Percentiles rank a stretch among this genome's conserved stretches.
Evolutionary conservation across 1,140 invertebrate species (phyloP).

Genomic region (Diplogasteroides magnus): DNA sequence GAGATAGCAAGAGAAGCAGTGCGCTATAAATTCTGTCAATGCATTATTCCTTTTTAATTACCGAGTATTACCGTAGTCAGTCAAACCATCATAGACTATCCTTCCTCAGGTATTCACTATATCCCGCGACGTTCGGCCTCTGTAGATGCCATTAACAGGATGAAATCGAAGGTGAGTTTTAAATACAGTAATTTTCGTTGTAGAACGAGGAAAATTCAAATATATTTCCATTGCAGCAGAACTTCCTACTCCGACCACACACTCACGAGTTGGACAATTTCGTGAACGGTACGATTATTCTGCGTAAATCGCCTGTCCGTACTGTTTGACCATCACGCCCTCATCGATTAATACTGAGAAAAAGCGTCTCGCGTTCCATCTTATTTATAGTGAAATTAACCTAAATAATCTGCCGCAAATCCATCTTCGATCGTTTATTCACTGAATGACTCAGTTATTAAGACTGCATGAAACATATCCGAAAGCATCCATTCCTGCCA

Average conservation of each 20-base stretch:
- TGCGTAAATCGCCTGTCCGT: no score
- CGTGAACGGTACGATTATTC: background rate
- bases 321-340: background rate
- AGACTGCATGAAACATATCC: no score
- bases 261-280: conserved; percentile 13
- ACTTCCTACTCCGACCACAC: background rate
- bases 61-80: background rate
- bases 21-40: no score
- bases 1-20: no score
- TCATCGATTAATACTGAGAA: background rate
- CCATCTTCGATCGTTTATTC: no score
- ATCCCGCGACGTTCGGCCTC: conserved; percentile 11
- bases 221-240: conserved; percentile 7
- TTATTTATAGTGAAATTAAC: no score
- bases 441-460: no score
- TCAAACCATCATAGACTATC: background rate
- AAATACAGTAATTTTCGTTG: background rate
- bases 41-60: no score
- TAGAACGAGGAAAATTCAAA: conserved; percentile 8
- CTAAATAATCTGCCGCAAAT: no score
- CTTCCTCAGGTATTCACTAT: conserved; percentile 22
- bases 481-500: background rate
- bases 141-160: conserved; percentile 12
- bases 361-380: no score
- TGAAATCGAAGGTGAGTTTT: background rate